These are phyloP conservation scores for Dynastes grantii DNA, from an alignment of 2,888 invertebrate genomes.

Conservation along the genomic window DNA sequence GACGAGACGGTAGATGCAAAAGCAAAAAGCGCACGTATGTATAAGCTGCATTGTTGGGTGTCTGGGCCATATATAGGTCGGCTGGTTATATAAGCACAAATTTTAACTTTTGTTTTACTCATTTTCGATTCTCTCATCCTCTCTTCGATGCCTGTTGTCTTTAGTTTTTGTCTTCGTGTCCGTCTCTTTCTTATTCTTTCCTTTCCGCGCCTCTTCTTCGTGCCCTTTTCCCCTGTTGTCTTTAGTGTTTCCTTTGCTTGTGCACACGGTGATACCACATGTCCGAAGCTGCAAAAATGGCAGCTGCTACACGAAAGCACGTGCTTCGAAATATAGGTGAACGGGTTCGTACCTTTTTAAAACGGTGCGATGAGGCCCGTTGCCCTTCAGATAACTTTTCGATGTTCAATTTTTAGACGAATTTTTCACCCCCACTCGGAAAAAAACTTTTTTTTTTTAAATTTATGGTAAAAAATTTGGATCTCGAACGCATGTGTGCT, in stretches of 20 bases:
- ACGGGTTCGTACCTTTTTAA: conserved; percentile 59
- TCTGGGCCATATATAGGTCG: conserved; percentile 70
- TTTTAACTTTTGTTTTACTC: conserved; percentile 53
- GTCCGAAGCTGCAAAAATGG: conserved; percentile 61
- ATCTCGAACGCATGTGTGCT: too few relatives aligned
- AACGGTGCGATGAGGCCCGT: conserved; percentile 31
- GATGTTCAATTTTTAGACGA: conserved; percentile 26
- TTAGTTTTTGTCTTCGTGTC: not conserved
- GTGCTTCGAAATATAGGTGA: conserved; percentile 65
- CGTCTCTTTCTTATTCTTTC: conserved; percentile 49
- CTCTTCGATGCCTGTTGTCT: conserved; percentile 49
- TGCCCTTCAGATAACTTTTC: conserved; percentile 40
- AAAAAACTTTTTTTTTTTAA: too few relatives aligned
- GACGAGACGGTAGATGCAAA: conserved; percentile 52
- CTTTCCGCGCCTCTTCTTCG: conserved; percentile 38
- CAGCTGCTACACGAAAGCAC: conserved; percentile 66
- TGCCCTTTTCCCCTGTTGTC: conserved; percentile 4
- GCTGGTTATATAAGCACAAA: conserved; percentile 61
- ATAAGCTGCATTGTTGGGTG: conserved; percentile 66
- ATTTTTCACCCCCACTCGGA: too few relatives aligned
- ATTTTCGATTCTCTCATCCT: conserved; percentile 42
- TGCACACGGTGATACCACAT: conserved; percentile 32
- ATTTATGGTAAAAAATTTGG: too few relatives aligned
- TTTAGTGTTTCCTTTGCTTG: conserved; percentile 24
- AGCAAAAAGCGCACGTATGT: conserved; percentile 44